Base-by-base conservation (phyloP, 2,888 invertebrate genomes). In the Phortica magna region DNA sequence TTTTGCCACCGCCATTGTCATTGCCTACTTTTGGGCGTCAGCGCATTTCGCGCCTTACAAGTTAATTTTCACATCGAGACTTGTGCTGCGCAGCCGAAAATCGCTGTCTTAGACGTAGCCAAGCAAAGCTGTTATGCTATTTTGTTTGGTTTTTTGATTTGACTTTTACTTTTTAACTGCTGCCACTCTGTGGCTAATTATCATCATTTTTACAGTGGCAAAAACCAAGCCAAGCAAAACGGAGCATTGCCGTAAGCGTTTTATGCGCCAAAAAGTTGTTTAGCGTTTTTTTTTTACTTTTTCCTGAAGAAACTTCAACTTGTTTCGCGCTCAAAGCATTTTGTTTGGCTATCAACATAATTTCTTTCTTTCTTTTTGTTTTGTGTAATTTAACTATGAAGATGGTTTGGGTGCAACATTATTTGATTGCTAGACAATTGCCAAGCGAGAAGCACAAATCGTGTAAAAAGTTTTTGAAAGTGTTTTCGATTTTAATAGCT, bases 1-100 rank as follows among this genome's bases (percentile, higher is more conserved):
- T 75, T 59, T n/a, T 57, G 73, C 57, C 68, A 64, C 72, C 17
- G 71, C 22, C n/a, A 31, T 14, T 53, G 48, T 19, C 19, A 53
- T 31, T 41, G 31, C 17, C 5, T 71, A 14, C 42, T 61, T 17
- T 22, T 2, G 48, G 48, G 48, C 48, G 48, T 48, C 48, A 48
- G 48, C 48, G 48, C 55, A 17, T 73, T 79, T 80, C 76, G 80
- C 79, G 81, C 84, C 85, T 88, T 84, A 84, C 84, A 88, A 90
- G 88, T 90, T 90, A 90, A 90, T 90, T 89, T 90, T 85, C 87
- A 80, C 88, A 83, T 85, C 85, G 85, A 88, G 84, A 85, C 85
- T 80, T 78, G 85, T 7, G 88, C 76, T 81, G 9, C 19, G 19
- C 75, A 78, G 17, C 39, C 22, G 39, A 17, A 41, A 39, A n/a